Evolutionary conservation across 2,888 invertebrate species (phyloP), one percentile per base, ranked within the genome.

Genomic region (Calliscelio sp.): DNA sequence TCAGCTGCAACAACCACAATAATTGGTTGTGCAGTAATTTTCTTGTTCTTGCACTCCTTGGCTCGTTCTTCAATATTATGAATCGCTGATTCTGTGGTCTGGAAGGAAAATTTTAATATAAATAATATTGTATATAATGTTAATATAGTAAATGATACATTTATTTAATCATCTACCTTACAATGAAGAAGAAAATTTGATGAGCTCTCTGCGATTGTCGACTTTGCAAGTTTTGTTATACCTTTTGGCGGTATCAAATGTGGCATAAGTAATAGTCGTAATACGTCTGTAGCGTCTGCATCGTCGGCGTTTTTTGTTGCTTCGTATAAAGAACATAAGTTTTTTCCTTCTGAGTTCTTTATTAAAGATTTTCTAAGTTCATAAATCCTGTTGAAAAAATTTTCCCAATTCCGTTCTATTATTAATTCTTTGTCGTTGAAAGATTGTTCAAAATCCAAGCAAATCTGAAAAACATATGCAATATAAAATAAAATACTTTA

Each of bases 171-270:
- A n/a, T n/a, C n/a, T n/a, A n/a, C n/a, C n/a, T n/a, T n/a, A n/a
- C n/a, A n/a, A n/a, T n/a, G n/a, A n/a, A n/a, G n/a, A n/a, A n/a
- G 35, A 66, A 25, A 61, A 44, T 41, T 71, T 2, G 85, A n/a
- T n/a, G n/a, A n/a, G n/a, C n/a, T n/a, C n/a, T n/a, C n/a, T n/a
- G n/a, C n/a, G n/a, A n/a, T n/a, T n/a, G n/a, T n/a, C n/a, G n/a
- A n/a, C n/a, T n/a, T n/a, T n/a, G n/a, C n/a, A n/a, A n/a, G 84
- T 44, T 85, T 85, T 32, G 79, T 85, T 11, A 79, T 82, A 14
- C 85, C 85, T 22, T 66, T 81, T n/a, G 85, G 81, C 0, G 85
- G 85, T 46, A 85, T 74, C 10, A 85, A 53, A 65, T 85, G 70
- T 14, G 85, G 81, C 59, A 81, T 74, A 46, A 85, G 71, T 11